These are phyloP conservation scores for Cecidostiba fungosa DNA, from an alignment of 2,888 invertebrate species.

Conservation along the genomic window DNA sequence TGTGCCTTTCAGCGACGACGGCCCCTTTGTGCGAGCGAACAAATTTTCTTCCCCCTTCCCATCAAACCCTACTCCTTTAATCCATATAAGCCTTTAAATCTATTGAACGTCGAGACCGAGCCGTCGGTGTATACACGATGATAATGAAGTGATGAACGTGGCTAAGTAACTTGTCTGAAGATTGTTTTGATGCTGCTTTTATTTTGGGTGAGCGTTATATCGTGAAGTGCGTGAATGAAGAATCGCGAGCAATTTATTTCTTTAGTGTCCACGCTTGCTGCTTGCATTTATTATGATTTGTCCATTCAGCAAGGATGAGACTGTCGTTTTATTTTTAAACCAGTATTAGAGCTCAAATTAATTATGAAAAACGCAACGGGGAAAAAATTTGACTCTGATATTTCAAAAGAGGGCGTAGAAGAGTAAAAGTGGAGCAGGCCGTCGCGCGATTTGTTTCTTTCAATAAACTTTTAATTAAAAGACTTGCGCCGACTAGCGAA, in stretches of 20 bases:
- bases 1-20: neutral
- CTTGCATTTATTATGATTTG: too few species aligned
- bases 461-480: slow-evolving; percentile 19
- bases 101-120: neutral
- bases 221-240: too few species aligned
- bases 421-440: neutral
- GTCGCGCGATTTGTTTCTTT: slow-evolving; percentile 9
- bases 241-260: too few species aligned
- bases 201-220: too few species aligned
- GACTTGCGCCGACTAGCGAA: neutral
- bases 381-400: neutral
- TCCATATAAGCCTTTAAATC: slow-evolving; percentile 35
- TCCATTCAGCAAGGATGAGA: too few species aligned
- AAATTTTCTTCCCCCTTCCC: slow-evolving; percentile 27
- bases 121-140: neutral
- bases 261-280: too few species aligned
- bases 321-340: too few species aligned
- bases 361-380: neutral
- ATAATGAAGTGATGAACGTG: slow-evolving; percentile 21
- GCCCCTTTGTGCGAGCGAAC: slow-evolving; percentile 3
- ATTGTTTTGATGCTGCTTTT: neutral
- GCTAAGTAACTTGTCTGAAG: neutral
- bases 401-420: neutral
- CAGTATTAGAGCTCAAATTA: too few species aligned
- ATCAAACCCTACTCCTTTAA: neutral